These are phyloP conservation scores for Eustalomyia histrio DNA, from an alignment of 2,888 invertebrate genomes.

Conservation along the genomic window DNA sequence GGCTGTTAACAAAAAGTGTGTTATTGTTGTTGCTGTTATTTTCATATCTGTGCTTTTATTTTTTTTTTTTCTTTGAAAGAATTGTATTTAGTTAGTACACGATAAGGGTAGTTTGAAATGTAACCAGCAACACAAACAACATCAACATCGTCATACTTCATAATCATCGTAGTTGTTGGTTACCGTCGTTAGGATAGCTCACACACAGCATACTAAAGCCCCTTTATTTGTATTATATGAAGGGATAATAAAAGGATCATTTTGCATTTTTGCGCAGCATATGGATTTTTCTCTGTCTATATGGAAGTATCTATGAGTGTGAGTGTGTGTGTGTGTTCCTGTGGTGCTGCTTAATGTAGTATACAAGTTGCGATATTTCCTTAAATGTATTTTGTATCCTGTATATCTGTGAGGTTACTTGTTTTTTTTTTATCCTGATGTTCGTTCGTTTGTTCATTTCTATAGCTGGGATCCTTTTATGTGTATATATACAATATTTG, in stretches of 20 bases:
- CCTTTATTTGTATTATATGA: constrained; percentile 20
- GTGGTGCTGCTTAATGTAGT: neutral
- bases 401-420: constrained; percentile 12
- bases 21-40: neutral
- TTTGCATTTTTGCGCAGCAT: constrained; percentile 65
- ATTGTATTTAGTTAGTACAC: neutral
- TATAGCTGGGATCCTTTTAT: constrained; percentile 60
- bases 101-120: constrained; percentile 31
- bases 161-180: neutral
- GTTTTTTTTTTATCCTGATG: neutral
- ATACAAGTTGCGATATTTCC: neutral
- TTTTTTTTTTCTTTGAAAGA: neutral
- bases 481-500: constrained; percentile 24
- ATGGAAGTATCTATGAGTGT: constrained; percentile 6
- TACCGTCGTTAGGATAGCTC: constrained; percentile 13
- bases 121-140: constrained; percentile 2
- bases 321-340: constrained; percentile 3
- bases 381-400: neutral
- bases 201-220: neutral
- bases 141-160: neutral
- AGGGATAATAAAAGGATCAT: constrained; percentile 64
- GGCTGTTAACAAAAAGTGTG: neutral
- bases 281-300: constrained; percentile 35
- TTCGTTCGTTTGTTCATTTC: constrained; percentile 8
- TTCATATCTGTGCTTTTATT: constrained; percentile 1